Base-by-base conservation (phyloP, 1,140 invertebrate genomes). In the Octopus bimaculoides region DNA sequence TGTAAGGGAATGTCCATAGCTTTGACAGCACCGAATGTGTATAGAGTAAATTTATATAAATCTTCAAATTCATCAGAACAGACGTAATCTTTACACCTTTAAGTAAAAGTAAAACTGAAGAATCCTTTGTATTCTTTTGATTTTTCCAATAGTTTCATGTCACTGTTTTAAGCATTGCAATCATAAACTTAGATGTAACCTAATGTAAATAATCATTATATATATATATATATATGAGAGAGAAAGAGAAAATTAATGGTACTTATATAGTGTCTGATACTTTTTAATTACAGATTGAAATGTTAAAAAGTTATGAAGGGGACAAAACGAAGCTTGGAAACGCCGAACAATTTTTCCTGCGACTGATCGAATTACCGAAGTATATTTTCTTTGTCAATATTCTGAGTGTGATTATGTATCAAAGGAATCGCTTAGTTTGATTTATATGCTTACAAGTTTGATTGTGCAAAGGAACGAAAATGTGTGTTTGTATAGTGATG, bases 331-430 rank as follows among this genome's bases (percentile, higher is more conserved):
- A 84, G 79, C 81, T 90, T 14, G 87, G 88, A 53, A 86, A 86
- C 78, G 85, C 87, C 52, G 86, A 88, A 81, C 87, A 87, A 81
- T 90, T 89, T 82, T 88, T 87, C 82, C 54, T 86, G 85, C 87
- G 80, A 78, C 84, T 85, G 10, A 83, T 87, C 79, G 83, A 81
- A 7, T 80, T 88, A 26, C 86, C 87, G 14, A 84, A 88, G 87
- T 88, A 84, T 86, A 86, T 10, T 69, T 69, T 3, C 5, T 69
- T 69, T 61, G 1, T 61, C 17, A 17, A 9, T 61, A 61, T 61
- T 41, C 26, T 41, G 26, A 41, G 26, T 41, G 2, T 41, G 26
- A 2, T 1, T 41, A 41, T 41, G 26, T 41, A 41, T 41, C 0
- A 41, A 41, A 41, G 26, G 26, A 41, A 41, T 41, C 26, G 26